Base-by-base conservation (phyloP, 1,140 invertebrate species). In the Drosophila dunni region DNA sequence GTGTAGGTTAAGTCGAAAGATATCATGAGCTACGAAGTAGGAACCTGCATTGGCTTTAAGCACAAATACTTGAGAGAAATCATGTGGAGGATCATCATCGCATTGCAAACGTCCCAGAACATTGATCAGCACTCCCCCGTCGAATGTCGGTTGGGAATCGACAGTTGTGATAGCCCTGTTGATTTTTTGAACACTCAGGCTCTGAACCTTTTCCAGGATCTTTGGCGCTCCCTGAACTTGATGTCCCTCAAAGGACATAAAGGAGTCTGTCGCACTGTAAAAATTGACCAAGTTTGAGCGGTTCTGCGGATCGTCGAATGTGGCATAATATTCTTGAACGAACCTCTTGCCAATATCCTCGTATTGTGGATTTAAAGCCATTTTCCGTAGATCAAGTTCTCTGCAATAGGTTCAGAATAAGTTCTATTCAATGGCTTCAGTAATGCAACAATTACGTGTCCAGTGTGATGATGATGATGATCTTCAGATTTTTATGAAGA, bases 211-310 rank as follows among this genome's bases (percentile, higher is more conserved):
- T 94, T 98, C 97, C 95, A 98, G 97, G 84, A 99, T 98, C 94
- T 98, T 98, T 71, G 95, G 93, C 81, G 96, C 95, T 91, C 98
- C 98, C 94, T 98, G 97, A 76, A 98, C 94, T 93, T 98, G 97
- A 56, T 96, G 94, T 50, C 97, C 98, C 94, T 99, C 98, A 93
- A 98, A 99, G 33, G 97, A 97, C 97, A 99, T 98, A 85, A 98
- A 97, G 0, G 97, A 98, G 51, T 96, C 95, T 91, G 97, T 97
- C 40, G 95, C 95, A 36, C 97, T 98, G 91, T 9, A 15, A 11
- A 11, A 96, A 93, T 96, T 97, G 58, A 95, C 95, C 89, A 98
- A 94, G 93, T 95, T 96, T 80, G 95, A 94, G 91, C 97, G 94
- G 85, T 96, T 95, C 68, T 93, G 93, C 75, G 96, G 95, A 94